Evolutionary conservation across 2,888 invertebrate species (phyloP).

Genomic region (Xanthorhoe designata): DNA sequence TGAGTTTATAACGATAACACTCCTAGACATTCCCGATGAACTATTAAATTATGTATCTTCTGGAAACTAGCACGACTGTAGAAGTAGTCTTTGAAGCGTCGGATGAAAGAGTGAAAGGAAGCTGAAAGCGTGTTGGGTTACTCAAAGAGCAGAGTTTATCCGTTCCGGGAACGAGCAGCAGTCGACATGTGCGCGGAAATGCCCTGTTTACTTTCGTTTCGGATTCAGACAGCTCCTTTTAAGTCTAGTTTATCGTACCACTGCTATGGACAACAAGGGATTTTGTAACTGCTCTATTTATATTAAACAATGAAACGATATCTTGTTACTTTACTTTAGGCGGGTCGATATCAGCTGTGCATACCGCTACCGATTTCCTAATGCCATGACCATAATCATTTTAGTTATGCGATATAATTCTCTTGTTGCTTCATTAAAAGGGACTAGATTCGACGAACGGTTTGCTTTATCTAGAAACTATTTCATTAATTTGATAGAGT

Average conservation of each 20-base stretch:
- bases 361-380: constrained; percentile 55
- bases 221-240: constrained; percentile 75
- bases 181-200: constrained; percentile 74
- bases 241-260: constrained; percentile 67
- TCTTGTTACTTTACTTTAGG: constrained; percentile 57
- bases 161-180: constrained; percentile 53
- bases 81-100: constrained; percentile 29
- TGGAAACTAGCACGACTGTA: constrained; percentile 26
- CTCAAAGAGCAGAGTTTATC: constrained; percentile 57
- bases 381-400: constrained; percentile 47
- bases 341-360: constrained; percentile 51
- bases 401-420: constrained; percentile 50
- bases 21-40: constrained; percentile 41
- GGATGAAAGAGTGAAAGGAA: constrained; percentile 43
- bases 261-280: constrained; percentile 66
- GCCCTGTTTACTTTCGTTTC: constrained; percentile 72
- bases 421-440: constrained; percentile 44
- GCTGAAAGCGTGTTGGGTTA: constrained; percentile 52
- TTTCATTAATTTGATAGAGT: constrained; percentile 71
- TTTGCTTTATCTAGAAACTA: constrained; percentile 44
- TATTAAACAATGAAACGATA: constrained; percentile 64
- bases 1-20: constrained; percentile 46
- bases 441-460: constrained; percentile 3
- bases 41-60: constrained; percentile 22
- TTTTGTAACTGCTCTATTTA: constrained; percentile 72